Evolutionary conservation across 2,888 invertebrate species (phyloP), one percentile per base, ranked within the genome.

Genomic region (Leptarthrus brevirostris): DNA sequence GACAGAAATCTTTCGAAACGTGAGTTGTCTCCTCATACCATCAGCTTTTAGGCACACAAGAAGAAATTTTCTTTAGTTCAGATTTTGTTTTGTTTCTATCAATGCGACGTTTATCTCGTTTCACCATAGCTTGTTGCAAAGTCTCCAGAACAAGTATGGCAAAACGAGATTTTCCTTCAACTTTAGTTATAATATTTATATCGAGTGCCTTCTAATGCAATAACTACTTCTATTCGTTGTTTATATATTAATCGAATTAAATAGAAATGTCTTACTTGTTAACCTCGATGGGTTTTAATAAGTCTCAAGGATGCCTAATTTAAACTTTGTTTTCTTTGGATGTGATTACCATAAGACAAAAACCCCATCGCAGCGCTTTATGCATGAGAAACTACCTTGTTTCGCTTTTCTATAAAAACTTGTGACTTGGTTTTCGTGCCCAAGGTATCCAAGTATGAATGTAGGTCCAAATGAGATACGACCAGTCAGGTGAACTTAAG

Each of bases 11-110:
- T 36, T 20, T 34, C 36, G 58, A 36, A 58, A 58, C 58, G 58
- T 58, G 58, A 58, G 34, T 58, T 58, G 58, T 58, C 36, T 58
- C 58, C 36, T 34, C 58, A 58, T 58, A 36, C 58, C 58, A 58
- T 58, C 58, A 26, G 34, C 58, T 58, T 58, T 34, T 3, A 12
- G 40, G 18, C 16, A 34, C 36, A 58, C 36, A 20, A 36, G 58
- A 58, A 20, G 6, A 58, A 20, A 36, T 58, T 58, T 58, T 58
- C 58, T 58, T 58, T 18, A 3, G 26, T 30, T 34, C 34, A 18
- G 10, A 18, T 18, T 36, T 18, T 20, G 56, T 56, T 56, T 30
- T 14, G 14, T 16, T n/a, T 4, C 14, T 12, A 14, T 26, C n/a
- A 2, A 14, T 54, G 30, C 14, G 54, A 26, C 16, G 16, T 36